Conservation (phyloP, 2,113 vertebrate genomes). For the Pseudorasbora parva region DNA sequence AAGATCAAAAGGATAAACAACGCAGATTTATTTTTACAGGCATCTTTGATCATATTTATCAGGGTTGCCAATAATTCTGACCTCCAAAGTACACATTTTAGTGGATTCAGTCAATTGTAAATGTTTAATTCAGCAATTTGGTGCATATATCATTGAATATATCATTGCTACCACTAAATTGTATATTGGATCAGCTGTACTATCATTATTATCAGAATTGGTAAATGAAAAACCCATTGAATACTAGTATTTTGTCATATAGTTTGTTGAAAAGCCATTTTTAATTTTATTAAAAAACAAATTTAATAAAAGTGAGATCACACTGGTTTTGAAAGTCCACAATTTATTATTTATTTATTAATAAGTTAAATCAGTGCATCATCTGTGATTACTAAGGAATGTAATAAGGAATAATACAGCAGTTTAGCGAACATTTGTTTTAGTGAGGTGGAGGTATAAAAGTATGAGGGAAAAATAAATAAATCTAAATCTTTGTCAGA, state of each 20-base stretch:
- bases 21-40: too few species aligned
- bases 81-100: too few species aligned
- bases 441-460: background rate
- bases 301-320: background rate
- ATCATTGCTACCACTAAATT: too few species aligned
- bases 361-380: conserved; percentile 24
- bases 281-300: background rate
- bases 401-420: conserved; percentile 26
- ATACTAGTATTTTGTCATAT: background rate
- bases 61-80: too few species aligned
- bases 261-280: too few species aligned
- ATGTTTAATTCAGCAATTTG: too few species aligned
- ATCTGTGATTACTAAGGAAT: conserved; percentile 46
- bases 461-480: background rate
- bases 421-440: background rate
- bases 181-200: background rate
- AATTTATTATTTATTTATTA: conserved; percentile 45
- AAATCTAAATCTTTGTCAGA: background rate
- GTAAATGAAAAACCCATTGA: background rate
- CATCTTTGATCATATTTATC: too few species aligned
- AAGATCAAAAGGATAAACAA: too few species aligned
- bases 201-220: background rate
- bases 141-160: too few species aligned
- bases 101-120: too few species aligned
- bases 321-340: conserved; percentile 3